Evolutionary conservation across 2,797 vertebrate species (phyloP), one percentile per base, ranked within the genome.

Genomic region (Dicrostonyx torquatus): DNA sequence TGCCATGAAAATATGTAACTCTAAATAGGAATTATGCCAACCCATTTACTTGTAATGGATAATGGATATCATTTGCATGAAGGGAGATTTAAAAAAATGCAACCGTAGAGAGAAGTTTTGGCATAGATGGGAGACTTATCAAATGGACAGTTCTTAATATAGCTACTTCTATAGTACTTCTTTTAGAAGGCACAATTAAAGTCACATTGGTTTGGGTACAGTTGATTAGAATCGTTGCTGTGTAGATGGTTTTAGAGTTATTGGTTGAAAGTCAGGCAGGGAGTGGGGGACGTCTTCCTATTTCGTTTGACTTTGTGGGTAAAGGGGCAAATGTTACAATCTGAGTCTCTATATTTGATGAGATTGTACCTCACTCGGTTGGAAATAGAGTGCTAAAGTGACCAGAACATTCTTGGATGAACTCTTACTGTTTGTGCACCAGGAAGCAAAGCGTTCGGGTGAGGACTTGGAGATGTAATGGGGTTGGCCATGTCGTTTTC

Each of bases 101-200:
- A 88, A 84, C 17, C n/a, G 2, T 12, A 58, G 29, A 82, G 93
- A 87, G 6, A 78, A 22, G 45, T 87, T 95, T 91, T 90, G 88
- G 5, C 72, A 48, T 79, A n/a, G 40, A 62, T 70, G 6, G n/a
- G 68, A 82, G 93, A 78, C 73, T 34, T 78, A 87, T 93, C n/a
- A 70, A 45, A 77, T 24, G 75, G 66, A 70, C 45, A 90, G 66
- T 50, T 79, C 73, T 82, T 88, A 53, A 18, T 6, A 4, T 94
- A 86, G 9, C 20, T 93, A 60, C 62, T 29, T 87, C 40, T 29
- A 31, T 37, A 82, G 3, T 62, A 26, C 91, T 96, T 64, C 34
- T 94, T 94, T 94, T 48, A 87, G 87, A 96, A 62, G n/a, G 13
- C 6, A 62, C 29, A 62, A 73, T 92, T 83, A 58, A 94, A 88